phyloP scores from a whole-genome alignment of 1,140 invertebrate genomes.

The Telenomus remus region DNA sequence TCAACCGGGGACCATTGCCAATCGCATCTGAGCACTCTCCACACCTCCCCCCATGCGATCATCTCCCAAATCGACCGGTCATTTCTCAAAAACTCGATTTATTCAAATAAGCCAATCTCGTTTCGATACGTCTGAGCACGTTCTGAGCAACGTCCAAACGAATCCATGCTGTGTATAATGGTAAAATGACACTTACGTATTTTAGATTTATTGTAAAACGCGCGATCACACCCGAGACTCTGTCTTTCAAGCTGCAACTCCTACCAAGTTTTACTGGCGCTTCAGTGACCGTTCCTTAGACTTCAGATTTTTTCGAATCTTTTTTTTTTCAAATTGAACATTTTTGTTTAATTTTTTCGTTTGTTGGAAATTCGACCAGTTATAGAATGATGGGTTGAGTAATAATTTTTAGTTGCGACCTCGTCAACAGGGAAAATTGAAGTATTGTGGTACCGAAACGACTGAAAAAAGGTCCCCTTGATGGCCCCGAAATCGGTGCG shows the following conservation, averaged over 20 bases:
- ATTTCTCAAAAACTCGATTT: constrained; percentile 24
- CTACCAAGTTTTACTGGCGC: too few relatives aligned
- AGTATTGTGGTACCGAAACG: constrained; percentile 26
- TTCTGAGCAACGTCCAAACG: constrained; percentile 54
- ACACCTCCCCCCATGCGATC: background rate
- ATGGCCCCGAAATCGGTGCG: constrained; percentile 6
- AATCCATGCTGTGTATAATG: constrained; percentile 69
- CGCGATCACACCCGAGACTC: constrained; percentile 37
- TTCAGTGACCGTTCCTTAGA: too few relatives aligned
- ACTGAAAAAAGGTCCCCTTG: constrained; percentile 18
- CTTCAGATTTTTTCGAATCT: too few relatives aligned
- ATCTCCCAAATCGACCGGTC: constrained; percentile 2
- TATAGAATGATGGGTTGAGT: too few relatives aligned
- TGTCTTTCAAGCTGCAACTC: background rate
- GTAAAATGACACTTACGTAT: constrained; percentile 72
- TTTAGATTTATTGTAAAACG: constrained; percentile 72
- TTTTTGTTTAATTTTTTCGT: too few relatives aligned
- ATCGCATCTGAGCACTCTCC: constrained; percentile 19
- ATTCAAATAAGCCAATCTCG: constrained; percentile 51
- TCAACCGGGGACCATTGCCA: constrained; percentile 21
- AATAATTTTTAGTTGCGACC: constrained; percentile 16
- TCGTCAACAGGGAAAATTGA: constrained; percentile 10
- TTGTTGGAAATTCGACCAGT: too few relatives aligned
- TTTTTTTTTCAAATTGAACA: too few relatives aligned
- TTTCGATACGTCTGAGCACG: constrained; percentile 62